Base-by-base conservation (phyloP, 2,888 invertebrate genomes). In the Baccha elongata region DNA sequence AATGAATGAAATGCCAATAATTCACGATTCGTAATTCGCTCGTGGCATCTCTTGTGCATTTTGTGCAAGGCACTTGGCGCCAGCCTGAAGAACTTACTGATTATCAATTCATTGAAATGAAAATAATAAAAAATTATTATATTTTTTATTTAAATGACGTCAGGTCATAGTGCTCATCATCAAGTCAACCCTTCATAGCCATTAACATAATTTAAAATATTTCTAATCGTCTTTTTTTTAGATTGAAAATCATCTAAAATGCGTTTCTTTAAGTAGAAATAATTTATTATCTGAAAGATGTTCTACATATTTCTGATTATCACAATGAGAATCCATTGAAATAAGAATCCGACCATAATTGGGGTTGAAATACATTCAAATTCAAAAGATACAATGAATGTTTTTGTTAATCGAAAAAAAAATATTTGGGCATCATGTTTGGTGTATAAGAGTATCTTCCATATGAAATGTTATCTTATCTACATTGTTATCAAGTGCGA, bases 361-460 rank as follows among this genome's bases (percentile, higher is more conserved):
- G 37, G n/a, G 1, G 37, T 13, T 3, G 3, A 40, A 3, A 0
- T 13, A 40, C 8, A 8, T 29, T 29, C 29, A n/a, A n/a, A n/a
- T n/a, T n/a, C 37, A 13, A 40, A 40, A 13, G 37, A 40, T 40
- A 40, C 37, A 40, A 40, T 40, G 37, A 7, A n/a, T 40, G 35
- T 3, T 13, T 13, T 40, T 40, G 37, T 40, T 13, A 13, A 4
- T 3, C 5, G 3, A 40, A 13, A 13, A 13, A 40, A 35, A 26
- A 26, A 26, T 26, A 26, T 26, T 26, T 26, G 6, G 26, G 8
- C 8, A 32, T 5, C 8, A 32, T 8, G 8, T 32, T 32, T 6
- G 26, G 26, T 26, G 3, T 4, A 26, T 7, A 32, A 32, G 8
- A 40, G 13, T 5, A 13, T 13, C 13, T 13, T 40, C 8, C 13